Evolutionary conservation across 2,113 vertebrate species (phyloP), one percentile per base, ranked within the genome.

Genomic region (Ictalurus furcatus): DNA sequence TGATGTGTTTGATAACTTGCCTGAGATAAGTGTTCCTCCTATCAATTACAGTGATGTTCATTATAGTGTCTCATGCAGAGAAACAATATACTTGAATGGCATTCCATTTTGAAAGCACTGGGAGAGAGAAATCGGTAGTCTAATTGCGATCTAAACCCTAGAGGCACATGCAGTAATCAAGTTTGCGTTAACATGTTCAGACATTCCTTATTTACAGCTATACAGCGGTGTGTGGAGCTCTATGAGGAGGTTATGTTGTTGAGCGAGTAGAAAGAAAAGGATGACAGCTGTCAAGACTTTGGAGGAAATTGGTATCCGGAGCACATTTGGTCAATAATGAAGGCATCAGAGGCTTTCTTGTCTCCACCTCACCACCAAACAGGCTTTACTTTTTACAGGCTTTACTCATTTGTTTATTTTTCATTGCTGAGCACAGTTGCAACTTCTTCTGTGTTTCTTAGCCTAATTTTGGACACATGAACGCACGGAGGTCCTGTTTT

Each of bases 41-140:
- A 84, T 81, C 82, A 87, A 92, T 94, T 93, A 95, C 90, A 88
- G 34, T 91, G 92, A 94, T 94, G 92, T 91, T 85, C 92, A 82
- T 91, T 81, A 88, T 85, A 65, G 90, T 92, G 90, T 67, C 90
- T 94, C 91, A 84, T 58, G 52, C 44, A 76, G 58, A 90, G 30
- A 85, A 48, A 82, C 88, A 82, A 65, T 56, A 58, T 52, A 28
- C 37, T 34, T 65, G 85, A 90, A 65, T 54, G 40, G n/a, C 48
- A 73, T 90, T 69, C 74, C 48, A 86, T 67, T 81, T 86, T 67
- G 58, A 12, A 54, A 83, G 56, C 88, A 63, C 74, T 37, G 6
- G 81, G 59, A 86, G 40, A 73, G 78, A 58, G 76, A 84, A 79
- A 48, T 88, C 13, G 54, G 40, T 83, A 48, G 67, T 87, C 63